phyloP scores from a whole-genome alignment of 2,113 vertebrate genomes.

The Sturnira hondurensis region DNA sequence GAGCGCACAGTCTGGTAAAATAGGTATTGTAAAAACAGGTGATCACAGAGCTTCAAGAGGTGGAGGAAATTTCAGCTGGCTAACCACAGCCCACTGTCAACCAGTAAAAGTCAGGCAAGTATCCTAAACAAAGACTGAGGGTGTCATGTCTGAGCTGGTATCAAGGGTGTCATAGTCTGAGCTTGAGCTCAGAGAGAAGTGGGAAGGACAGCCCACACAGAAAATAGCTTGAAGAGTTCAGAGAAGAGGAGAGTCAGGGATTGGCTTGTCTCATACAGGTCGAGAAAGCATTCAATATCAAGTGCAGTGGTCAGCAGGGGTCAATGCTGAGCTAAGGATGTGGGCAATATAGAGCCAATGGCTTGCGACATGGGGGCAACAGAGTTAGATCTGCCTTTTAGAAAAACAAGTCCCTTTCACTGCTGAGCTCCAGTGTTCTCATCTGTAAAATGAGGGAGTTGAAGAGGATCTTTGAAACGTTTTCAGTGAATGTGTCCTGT shows the following conservation, averaged over 20 bases:
- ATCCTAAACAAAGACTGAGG: not conserved
- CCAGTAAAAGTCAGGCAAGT: not conserved
- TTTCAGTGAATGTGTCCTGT: not conserved
- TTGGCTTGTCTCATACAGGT: not conserved
- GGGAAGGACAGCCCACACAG: not conserved
- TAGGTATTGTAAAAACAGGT: not conserved
- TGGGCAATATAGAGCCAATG: not conserved
- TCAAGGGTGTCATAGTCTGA: not conserved
- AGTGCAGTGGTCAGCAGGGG: no score
- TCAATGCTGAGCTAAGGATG: not conserved
- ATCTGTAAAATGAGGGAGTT: not conserved
- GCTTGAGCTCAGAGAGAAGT: not conserved
- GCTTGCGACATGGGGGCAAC: not conserved
- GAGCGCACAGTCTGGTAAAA: not conserved
- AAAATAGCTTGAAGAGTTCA: not conserved
- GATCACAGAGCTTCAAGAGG: not conserved
- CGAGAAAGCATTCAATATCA: not conserved
- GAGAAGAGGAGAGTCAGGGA: not conserved
- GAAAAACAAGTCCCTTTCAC: not conserved
- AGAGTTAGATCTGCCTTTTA: not conserved
- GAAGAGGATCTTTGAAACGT: not conserved
- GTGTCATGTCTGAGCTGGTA: not conserved
- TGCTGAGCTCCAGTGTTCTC: not conserved
- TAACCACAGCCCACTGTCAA: not conserved
- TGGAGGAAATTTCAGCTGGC: not conserved